Evolutionary conservation across 2,113 vertebrate genomes (phyloP), one percentile per base, ranked within the genome.

Genomic region (Manacus vitellinus): DNA sequence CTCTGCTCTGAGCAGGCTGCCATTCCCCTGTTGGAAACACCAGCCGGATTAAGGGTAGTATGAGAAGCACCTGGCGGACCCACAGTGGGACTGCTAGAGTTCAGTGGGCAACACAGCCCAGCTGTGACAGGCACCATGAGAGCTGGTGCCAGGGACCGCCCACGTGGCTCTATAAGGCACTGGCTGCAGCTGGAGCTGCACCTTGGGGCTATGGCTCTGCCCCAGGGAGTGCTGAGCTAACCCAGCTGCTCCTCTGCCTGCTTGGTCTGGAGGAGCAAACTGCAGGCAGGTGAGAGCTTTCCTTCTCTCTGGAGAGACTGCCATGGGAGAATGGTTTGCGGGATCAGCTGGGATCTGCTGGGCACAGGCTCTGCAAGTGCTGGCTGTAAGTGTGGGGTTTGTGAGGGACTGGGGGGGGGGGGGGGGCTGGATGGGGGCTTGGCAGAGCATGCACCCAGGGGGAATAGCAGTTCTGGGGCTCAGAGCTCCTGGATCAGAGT

Each of bases 281-380:
- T 86, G 79, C 22, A 83, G 75, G 83, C 79, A 58, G 82, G 59
- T 27, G 67, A 63, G 52, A 83, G 83, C 55, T 84, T 71, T 47
- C 76, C 35, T 41, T 59, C 12, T 52, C 55, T 86, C 55, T 65
- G 75, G 68, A 94, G 72, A 84, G 27, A 8, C 39, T 94, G 80
- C 96, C 68, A 97, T 96, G 96, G 96, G 80, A 81, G 94, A 95
- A 59, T 71, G 89, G 91, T 71, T 86, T 66, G 72, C 68, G 63
- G 67, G 83, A 84, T 27, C 86, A 94, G 16, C 70, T 62, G 72
- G 83, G 61, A 94, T 94, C 65, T 91, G 72, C 93, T 96, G 93
- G 95, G 92, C 3, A 1, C 85, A 96, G 71, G 83, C 94, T 92
- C 89, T 97, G 39, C 79, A 95, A 95, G 88, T 46, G 27, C 65